Conservation (phyloP, 2,888 invertebrate species). For the Machimus rusticus region DNA sequence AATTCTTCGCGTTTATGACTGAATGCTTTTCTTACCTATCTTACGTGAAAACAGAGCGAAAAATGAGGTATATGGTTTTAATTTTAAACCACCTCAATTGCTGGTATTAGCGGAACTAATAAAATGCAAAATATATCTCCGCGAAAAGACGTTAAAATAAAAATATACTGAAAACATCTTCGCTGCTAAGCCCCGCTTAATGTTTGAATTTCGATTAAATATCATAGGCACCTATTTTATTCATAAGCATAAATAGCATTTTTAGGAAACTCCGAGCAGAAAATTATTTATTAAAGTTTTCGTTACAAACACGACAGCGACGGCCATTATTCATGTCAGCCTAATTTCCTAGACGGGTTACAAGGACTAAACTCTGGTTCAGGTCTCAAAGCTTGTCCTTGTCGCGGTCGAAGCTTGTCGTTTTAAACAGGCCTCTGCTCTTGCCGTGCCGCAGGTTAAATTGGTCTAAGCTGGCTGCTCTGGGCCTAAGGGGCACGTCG, state of each 20-base stretch:
- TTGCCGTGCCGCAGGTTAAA: conserved; percentile 58
- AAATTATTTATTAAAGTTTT: background rate
- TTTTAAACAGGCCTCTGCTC: conserved; percentile 57
- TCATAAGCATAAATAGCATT: background rate
- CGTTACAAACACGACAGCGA: background rate
- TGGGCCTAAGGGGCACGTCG: conserved; percentile 54
- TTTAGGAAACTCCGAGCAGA: background rate
- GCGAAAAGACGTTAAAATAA: background rate
- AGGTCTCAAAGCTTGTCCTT: conserved; percentile 63
- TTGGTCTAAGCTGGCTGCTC: conserved; percentile 61
- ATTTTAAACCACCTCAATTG: background rate
- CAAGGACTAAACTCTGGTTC: conserved; percentile 39
- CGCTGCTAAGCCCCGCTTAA: background rate
- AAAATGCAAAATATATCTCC: background rate
- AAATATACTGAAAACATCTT: background rate
- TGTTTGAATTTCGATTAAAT: background rate
- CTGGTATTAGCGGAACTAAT: background rate
- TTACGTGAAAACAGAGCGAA: background rate
- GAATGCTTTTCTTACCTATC: background rate
- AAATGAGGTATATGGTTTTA: background rate
- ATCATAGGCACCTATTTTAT: background rate
- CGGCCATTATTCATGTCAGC: conserved; percentile 40
- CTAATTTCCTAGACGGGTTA: conserved; percentile 47
- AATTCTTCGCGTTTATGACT: background rate
- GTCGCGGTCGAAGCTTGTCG: conserved; percentile 62